phyloP scores from a whole-genome alignment of 2,113 vertebrate genomes.

The Ginglymostoma cirratum region DNA sequence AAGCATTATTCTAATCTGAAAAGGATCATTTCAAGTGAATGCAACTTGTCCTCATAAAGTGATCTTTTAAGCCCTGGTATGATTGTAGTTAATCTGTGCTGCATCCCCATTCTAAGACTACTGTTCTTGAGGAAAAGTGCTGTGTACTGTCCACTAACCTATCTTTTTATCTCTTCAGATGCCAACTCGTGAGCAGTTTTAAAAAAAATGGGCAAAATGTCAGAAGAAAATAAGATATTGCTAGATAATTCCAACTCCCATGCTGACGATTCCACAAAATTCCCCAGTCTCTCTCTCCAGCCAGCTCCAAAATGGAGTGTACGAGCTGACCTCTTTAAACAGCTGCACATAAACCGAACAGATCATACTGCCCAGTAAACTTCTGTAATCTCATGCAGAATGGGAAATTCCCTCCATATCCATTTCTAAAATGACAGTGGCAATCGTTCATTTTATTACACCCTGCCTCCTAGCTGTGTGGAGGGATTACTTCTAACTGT shows the following conservation, averaged over 20 bases:
- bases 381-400: not conserved
- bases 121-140: not conserved
- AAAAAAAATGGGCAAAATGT: not conserved
- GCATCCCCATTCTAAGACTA: not conserved
- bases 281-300: not conserved
- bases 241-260: not conserved
- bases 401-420: not conserved
- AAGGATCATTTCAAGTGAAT: not conserved
- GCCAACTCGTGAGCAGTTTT: not conserved
- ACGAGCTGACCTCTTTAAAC: not conserved
- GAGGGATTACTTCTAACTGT: not conserved
- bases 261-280: not conserved
- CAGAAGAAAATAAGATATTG: not conserved
- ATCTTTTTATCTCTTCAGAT: not conserved
- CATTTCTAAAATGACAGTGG: not conserved
- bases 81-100: not conserved
- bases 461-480: not conserved
- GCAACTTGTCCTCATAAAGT: not conserved
- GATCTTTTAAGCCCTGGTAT: not conserved
- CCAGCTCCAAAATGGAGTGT: not conserved
- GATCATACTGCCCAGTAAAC: not conserved
- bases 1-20: not conserved
- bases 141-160: not conserved
- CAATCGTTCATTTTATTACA: not conserved
- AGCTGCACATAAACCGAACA: too few relatives aligned